Evolutionary conservation across 2,113 vertebrate genomes (phyloP).

Genomic region (Falco punctatus): DNA sequence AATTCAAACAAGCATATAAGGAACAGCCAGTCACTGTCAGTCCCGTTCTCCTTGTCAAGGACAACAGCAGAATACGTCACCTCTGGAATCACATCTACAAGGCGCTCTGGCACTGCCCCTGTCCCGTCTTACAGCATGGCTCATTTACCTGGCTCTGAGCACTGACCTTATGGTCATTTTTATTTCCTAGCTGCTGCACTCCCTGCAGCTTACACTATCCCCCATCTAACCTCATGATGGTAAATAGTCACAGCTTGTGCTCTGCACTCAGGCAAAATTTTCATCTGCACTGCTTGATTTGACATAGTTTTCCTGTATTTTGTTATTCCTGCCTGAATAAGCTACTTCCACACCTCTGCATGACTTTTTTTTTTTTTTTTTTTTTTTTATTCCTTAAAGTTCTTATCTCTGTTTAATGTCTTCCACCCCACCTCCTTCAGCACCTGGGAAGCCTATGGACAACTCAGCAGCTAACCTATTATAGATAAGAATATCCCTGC

Average conservation of each 20-base stretch:
- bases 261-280: background rate
- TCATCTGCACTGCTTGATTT: background rate
- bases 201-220: background rate
- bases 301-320: background rate
- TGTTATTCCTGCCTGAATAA: background rate
- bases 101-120: background rate
- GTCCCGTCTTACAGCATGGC: background rate
- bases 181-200: background rate
- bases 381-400: background rate
- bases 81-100: background rate
- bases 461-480: background rate
- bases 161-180: background rate
- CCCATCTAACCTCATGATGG: background rate
- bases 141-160: background rate
- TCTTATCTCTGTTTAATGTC: background rate
- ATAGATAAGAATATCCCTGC: background rate
- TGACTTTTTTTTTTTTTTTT: background rate
- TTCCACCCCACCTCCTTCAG: background rate
- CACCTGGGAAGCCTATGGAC: background rate
- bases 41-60: background rate
- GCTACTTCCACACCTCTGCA: background rate
- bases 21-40: background rate
- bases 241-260: background rate
- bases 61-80: background rate
- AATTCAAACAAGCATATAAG: background rate